Conservation (phyloP, 2,797 vertebrate genomes). For the Tadarida brasiliensis region DNA sequence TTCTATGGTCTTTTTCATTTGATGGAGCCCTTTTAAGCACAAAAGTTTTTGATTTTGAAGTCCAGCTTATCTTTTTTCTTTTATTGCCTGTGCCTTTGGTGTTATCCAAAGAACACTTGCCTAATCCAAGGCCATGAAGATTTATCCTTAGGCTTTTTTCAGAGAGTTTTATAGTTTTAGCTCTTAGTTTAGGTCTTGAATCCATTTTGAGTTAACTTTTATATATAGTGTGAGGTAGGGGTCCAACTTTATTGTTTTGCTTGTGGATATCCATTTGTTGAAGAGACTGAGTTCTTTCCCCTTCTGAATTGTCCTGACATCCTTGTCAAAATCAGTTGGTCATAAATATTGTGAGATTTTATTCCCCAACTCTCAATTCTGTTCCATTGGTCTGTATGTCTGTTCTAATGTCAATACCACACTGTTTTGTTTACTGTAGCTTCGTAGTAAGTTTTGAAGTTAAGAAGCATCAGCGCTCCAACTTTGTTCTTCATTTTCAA, state of each 20-base stretch:
- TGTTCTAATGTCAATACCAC: background rate
- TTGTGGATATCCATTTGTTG: background rate
- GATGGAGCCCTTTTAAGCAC: background rate
- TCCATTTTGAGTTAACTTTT: background rate
- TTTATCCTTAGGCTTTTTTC: background rate
- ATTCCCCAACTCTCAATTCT: background rate
- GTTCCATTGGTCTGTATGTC: background rate
- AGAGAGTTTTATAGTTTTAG: background rate
- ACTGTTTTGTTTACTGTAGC: background rate
- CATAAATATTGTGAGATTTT: background rate
- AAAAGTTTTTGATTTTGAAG: background rate
- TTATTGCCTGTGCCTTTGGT: background rate
- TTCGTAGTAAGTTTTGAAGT: conserved; percentile 32
- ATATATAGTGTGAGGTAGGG: background rate
- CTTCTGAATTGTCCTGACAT: background rate
- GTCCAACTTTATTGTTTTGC: background rate
- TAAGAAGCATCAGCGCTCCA: background rate
- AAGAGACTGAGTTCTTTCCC: background rate
- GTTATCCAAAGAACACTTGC: background rate
- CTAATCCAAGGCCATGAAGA: background rate
- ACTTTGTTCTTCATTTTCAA: background rate
- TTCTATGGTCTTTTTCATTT: background rate
- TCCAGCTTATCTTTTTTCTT: background rate
- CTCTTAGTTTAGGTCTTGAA: background rate
- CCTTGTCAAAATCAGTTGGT: background rate